phyloP scores from a whole-genome alignment of 2,888 invertebrate genomes.

The Macroteleia sp. region DNA sequence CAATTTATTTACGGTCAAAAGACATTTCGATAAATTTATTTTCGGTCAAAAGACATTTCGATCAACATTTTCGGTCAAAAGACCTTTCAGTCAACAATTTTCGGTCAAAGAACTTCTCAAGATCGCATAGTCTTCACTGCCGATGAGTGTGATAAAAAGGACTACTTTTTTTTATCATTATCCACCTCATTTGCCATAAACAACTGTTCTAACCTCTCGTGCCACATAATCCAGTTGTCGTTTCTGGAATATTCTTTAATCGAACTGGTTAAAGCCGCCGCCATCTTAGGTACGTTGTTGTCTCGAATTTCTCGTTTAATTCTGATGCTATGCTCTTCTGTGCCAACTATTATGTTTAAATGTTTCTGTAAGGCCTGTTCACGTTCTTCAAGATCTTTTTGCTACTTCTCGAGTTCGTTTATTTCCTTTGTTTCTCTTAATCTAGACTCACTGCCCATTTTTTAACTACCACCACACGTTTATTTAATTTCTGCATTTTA shows the following conservation, averaged over 20 bases:
- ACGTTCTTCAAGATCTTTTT: background rate
- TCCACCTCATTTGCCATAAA: slow-evolving; percentile 56
- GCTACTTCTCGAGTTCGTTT: background rate
- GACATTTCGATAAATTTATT: background rate
- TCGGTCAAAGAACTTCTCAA: slow-evolving; percentile 23
- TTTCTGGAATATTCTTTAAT: slow-evolving; percentile 16
- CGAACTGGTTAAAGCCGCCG: background rate
- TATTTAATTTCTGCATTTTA: background rate
- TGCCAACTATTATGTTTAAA: background rate
- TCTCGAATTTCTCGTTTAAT: background rate
- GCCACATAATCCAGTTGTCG: slow-evolving; percentile 56
- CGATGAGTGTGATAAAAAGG: slow-evolving; percentile 50
- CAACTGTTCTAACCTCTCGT: slow-evolving; percentile 32
- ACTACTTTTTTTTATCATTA: slow-evolving; percentile 41
- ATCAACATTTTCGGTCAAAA: background rate
- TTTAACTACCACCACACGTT: background rate
- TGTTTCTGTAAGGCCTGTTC: background rate
- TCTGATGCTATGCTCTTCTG: background rate
- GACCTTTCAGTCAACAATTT: background rate
- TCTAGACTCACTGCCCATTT: background rate
- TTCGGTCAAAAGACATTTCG: background rate
- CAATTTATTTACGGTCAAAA: background rate
- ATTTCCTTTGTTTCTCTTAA: background rate
- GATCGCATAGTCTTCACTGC: slow-evolving; percentile 48
- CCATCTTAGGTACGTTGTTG: background rate